A percentile compares a stretch with the other conserved stretches of the same genome.
These are phyloP conservation scores for Margarornis squamiger DNA, from an alignment of 2,797 vertebrate genomes.

Conservation along the genomic window DNA sequence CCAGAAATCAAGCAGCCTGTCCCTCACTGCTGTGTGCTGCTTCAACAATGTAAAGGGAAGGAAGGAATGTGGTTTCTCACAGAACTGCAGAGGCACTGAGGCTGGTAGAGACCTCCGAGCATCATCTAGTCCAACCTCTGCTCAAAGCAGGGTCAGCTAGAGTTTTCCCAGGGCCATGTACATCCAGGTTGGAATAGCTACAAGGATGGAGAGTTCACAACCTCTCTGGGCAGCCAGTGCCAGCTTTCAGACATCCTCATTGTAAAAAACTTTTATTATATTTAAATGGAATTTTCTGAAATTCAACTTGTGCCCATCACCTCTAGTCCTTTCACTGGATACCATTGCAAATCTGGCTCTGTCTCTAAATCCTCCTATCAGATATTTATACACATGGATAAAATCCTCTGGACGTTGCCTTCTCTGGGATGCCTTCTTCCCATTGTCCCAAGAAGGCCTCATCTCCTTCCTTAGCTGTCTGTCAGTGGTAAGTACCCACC, in stretches of 20 bases:
- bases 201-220: background rate
- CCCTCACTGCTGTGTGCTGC: background rate
- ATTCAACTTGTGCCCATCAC: background rate
- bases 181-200: background rate
- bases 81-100: background rate
- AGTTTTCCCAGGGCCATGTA: background rate
- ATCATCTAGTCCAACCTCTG: background rate
- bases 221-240: background rate
- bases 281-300: background rate
- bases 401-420: background rate
- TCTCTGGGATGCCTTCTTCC: background rate
- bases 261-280: accelerated
- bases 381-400: background rate
- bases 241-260: background rate
- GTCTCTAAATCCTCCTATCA: background rate
- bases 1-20: background rate
- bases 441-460: accelerated
- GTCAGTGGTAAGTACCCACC: background rate
- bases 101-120: background rate
- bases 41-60: background rate
- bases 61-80: background rate
- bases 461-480: background rate
- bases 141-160: background rate
- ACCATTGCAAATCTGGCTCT: background rate
- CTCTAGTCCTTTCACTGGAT: background rate